phyloP scores from a whole-genome alignment of 2,797 vertebrate genomes.

The Phalloptychus januarius region DNA sequence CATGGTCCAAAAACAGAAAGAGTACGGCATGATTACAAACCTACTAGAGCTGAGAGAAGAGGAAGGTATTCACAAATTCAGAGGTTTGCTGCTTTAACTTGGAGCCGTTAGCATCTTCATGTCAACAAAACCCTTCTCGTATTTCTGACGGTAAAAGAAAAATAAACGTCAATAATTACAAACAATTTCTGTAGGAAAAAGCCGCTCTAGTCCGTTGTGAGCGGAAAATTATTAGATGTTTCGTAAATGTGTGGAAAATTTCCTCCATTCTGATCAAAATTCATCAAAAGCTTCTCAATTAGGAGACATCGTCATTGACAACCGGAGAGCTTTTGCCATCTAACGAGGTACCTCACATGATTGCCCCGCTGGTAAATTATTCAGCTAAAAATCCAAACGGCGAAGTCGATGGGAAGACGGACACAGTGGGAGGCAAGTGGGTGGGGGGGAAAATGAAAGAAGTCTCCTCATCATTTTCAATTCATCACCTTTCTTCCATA shows the following conservation, averaged over 20 bases:
- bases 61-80: not conserved
- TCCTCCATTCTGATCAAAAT: conserved; percentile 54
- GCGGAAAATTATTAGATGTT: conserved; percentile 32
- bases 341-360: conserved; percentile 73
- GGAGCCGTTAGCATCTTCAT: not conserved
- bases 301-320: conserved; percentile 62
- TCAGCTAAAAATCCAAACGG: conserved; percentile 67
- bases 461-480: conserved; percentile 77
- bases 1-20: too few relatives aligned
- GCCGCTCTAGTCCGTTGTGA: conserved; percentile 11
- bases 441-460: conserved; percentile 62
- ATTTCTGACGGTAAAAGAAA: not conserved
- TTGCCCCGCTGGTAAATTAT: conserved; percentile 73
- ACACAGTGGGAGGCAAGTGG: conserved; percentile 14
- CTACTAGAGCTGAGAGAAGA: not conserved
- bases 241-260: conserved; percentile 32
- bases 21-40: not conserved
- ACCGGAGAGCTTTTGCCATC: conserved; percentile 60
- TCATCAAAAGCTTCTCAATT: conserved; percentile 68
- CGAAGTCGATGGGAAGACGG: conserved; percentile 31
- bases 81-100: not conserved
- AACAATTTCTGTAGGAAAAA: not conserved
- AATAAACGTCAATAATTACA: not conserved
- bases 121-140: not conserved
- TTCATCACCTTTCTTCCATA: conserved; percentile 77